Evolutionary conservation across 2,888 invertebrate genomes (phyloP).

Genomic region (Flexamia atlantica): DNA sequence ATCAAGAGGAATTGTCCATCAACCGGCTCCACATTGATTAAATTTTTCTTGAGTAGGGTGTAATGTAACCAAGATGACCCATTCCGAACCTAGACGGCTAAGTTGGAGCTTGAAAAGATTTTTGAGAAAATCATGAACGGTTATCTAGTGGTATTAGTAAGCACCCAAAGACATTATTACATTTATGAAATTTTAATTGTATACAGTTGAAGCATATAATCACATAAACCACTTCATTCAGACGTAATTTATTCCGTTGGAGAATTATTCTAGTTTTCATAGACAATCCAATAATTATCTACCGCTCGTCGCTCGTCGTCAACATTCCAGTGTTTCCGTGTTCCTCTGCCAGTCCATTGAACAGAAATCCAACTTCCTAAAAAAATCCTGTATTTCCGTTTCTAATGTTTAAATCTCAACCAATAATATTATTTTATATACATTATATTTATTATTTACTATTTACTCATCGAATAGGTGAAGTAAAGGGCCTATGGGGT

Average conservation of each 20-base stretch:
- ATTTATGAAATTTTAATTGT: not conserved
- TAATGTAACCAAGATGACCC: slow-evolving; percentile 46
- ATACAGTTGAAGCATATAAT: too few relatives aligned
- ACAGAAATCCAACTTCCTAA: not conserved
- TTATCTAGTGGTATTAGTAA: not conserved
- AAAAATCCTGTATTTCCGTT: not conserved
- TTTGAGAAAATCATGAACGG: not conserved
- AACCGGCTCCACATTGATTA: not conserved
- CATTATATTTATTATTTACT: too few relatives aligned
- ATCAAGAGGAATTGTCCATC: slow-evolving; percentile 34
- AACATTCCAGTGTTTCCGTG: slow-evolving; percentile 70
- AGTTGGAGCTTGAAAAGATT: slow-evolving; percentile 4
- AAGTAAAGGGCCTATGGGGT: too few relatives aligned
- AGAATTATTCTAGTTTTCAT: not conserved
- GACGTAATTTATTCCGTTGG: not conserved
- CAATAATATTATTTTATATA: too few relatives aligned
- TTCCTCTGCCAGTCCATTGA: slow-evolving; percentile 41
- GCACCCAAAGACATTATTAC: not conserved
- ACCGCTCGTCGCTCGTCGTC: slow-evolving; percentile 70
- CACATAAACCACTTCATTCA: not conserved
- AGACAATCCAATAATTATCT: slow-evolving; percentile 34
- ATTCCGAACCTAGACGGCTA: slow-evolving; percentile 66
- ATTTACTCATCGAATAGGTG: too few relatives aligned
- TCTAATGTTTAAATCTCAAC: not conserved
- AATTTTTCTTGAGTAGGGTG: not conserved